Base-by-base conservation (phyloP, 1,140 invertebrate genomes). In the Drosophila bifasciata region DNA sequence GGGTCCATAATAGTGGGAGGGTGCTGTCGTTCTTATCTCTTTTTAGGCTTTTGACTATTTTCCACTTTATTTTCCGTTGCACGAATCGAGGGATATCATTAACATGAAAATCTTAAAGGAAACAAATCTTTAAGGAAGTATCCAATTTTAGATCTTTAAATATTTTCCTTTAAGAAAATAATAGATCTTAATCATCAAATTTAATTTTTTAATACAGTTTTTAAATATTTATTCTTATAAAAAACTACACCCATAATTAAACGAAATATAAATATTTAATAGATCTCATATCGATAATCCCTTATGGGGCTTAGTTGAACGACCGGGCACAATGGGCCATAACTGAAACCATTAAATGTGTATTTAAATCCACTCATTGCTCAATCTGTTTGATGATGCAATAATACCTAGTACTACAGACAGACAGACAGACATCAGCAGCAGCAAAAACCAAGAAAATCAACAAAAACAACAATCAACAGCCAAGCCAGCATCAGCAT, bases 281-380 rank as follows among this genome's bases (percentile, higher is more conserved):
- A 6, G 28, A 51, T 51, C 49, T 51, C 52, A 16, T n/a, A 17
- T 40, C 17, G 55, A 61, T 45, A 64, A 56, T 39, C 36, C 41
- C 11, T 21, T 36, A 25, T 39, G 15, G 16, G 41, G 23, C 28
- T 40, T 40, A 49, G 75, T 67, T 72, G 39, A 78, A 60, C 45
- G 36, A 46, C 36, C 61, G 36, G 36, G 17, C n/a, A 68, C 51
- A 66, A 78, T 73, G 45, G 46, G 41, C 40, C 40, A 52, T 72
- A 66, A 53, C 25, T 16, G 16, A 40, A 52, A 53, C 40, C 72
- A 77, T 77, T 61, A 64, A 59, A 40, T 69, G 52, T 78, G 49
- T 74, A 71, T 80, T 83, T 63, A 77, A 81, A 73, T 60, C 43
- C 61, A 58, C 39, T 69, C 55, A 58, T 84, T 84, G 62, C 79